A percentile compares a stretch with the other conserved stretches of the same genome.
Evolutionary conservation across 2,888 invertebrate genomes (phyloP).

Genomic region (Chorisops tibialis): DNA sequence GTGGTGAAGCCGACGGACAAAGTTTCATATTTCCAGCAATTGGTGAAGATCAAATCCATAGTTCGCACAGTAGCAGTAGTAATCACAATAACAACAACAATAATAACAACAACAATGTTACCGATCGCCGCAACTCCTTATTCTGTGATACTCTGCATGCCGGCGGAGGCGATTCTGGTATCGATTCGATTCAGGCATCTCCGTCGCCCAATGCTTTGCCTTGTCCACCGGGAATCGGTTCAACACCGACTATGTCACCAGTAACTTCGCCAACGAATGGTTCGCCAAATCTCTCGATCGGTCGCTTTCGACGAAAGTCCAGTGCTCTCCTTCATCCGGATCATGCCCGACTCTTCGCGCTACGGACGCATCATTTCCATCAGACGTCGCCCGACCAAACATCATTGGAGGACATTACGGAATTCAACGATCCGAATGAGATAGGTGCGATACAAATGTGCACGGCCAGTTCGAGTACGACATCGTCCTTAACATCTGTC

Average conservation of each 20-base stretch:
- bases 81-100: slow-evolving; percentile 28
- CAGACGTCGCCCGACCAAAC: slow-evolving; percentile 51
- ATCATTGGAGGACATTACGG: slow-evolving; percentile 52
- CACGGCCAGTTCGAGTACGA: slow-evolving; percentile 58
- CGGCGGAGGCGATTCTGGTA: slow-evolving; percentile 67
- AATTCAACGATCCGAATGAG: slow-evolving; percentile 50
- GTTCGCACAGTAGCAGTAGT: slow-evolving; percentile 5
- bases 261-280: slow-evolving; percentile 49
- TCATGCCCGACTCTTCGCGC: slow-evolving; percentile 62
- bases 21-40: slow-evolving; percentile 64
- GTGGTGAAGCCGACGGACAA: slow-evolving; percentile 65
- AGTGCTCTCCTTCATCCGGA: slow-evolving; percentile 65
- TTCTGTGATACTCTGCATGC: slow-evolving; percentile 55
- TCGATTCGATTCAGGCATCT: slow-evolving; percentile 69
- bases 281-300: slow-evolving; percentile 49
- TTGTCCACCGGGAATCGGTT: slow-evolving; percentile 48
- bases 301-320: slow-evolving; percentile 55
- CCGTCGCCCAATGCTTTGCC: slow-evolving; percentile 54
- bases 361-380: slow-evolving; percentile 41
- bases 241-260: slow-evolving; percentile 49
- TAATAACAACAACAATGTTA: slow-evolving; percentile 32
- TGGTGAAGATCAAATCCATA: slow-evolving; percentile 42
- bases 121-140: slow-evolving; percentile 46
- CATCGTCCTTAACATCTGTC: slow-evolving; percentile 58
- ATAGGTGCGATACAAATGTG: slow-evolving; percentile 43